A percentile compares a stretch with the other conserved stretches of the same genome.
phyloP scores from a whole-genome alignment of 2,113 vertebrate genomes.

The Scolopax mira region DNA sequence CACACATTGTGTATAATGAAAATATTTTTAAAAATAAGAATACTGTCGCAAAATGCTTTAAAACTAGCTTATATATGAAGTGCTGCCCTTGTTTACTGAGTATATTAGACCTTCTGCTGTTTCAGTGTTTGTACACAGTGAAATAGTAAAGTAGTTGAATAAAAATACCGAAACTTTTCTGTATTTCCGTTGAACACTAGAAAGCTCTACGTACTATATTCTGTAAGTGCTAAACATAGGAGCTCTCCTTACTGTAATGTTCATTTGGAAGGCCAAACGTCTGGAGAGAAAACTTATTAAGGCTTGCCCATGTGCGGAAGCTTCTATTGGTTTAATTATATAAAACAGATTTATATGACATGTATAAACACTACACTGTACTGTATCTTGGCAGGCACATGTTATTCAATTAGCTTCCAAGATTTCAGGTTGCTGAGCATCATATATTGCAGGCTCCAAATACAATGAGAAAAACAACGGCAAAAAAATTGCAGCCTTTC shows the following conservation, averaged over 20 bases:
- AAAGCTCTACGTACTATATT: background rate
- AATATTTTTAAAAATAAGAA: background rate
- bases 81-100: background rate
- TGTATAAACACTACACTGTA: constrained; percentile 8
- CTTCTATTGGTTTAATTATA: constrained; percentile 27
- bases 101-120: background rate
- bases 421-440: constrained; percentile 10
- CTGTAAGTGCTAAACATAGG: background rate
- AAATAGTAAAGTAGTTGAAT: background rate
- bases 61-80: background rate
- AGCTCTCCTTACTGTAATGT: background rate
- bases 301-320: background rate
- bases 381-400: background rate
- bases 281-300: constrained; percentile 9
- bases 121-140: background rate
- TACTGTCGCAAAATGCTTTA: background rate
- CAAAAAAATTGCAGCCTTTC: background rate
- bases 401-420: constrained; percentile 14
- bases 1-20: background rate
- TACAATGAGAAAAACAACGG: background rate
- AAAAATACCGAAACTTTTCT: background rate
- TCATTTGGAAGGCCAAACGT: background rate
- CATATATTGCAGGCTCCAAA: background rate
- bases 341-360: constrained; percentile 44
- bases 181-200: background rate